Evolutionary conservation across 2,888 invertebrate species (phyloP), one percentile per base, ranked within the genome.

Genomic region (Callyntrura guangdongensis): DNA sequence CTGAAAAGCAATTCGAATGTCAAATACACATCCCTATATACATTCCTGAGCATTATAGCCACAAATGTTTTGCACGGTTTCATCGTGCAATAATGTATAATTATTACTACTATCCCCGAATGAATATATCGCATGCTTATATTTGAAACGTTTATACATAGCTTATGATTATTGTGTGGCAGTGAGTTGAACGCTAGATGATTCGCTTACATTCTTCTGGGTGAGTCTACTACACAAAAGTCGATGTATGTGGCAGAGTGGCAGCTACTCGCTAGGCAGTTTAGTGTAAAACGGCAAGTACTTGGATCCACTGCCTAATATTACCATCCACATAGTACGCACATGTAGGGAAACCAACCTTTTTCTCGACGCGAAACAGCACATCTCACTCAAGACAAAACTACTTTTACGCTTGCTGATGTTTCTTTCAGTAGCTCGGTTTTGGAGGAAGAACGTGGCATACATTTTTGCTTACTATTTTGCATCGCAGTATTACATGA

Each of bases 401-500:
- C 53, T 49, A 45, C 22, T 53, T 22, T 79, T 72, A 36, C 25
- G 17, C 14, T n/a, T 36, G 27, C 69, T 36, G 36, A 0, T 27
- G 9, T 27, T 67, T 67, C 17, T 36, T 86, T 77, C 53, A 5
- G 45, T 47, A 1, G 86, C 67, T 86, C 49, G 20, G 64, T 77
- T 86, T 45, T 45, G 64, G 47, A 64, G 45, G 86, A n/a, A n/a
- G n/a, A 86, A 67, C 79, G 64, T 79, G 86, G 79, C 77, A 45
- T 81, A 64, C 27, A 74, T 69, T 72, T 72, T 69, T 45, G 69
- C 67, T 25, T 69, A 67, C 27, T 53, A 45, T 67, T 81, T 87
- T 27, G 36, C 87, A 69, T 87, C 69, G 56, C 81, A 87, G 87
- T 87, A 87, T 87, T 87, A 81, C 81, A 87, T 81, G 87, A 81